Conservation (phyloP, 2,113 vertebrate species). For the Alosa alosa region DNA sequence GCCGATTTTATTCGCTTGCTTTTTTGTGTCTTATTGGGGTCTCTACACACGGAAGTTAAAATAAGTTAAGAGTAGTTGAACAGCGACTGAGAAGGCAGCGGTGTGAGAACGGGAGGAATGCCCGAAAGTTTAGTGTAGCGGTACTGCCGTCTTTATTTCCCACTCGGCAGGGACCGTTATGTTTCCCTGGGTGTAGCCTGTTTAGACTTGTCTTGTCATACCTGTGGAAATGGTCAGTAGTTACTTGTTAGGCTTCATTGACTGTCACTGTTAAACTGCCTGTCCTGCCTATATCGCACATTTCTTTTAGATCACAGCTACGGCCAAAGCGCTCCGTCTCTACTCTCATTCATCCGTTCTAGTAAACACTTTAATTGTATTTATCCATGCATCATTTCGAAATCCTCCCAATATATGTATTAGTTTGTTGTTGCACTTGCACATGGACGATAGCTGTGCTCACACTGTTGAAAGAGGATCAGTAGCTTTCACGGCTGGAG, state of each 20-base stretch:
- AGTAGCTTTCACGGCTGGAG: constrained; percentile 3
- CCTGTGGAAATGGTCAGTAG: constrained; percentile 26
- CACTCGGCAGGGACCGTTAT: constrained; percentile 45
- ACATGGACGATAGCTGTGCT: background rate
- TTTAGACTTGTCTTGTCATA: constrained; percentile 24
- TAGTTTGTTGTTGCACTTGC: background rate
- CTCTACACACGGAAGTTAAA: constrained; percentile 32
- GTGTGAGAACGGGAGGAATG: constrained; percentile 50
- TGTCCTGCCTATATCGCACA: background rate
- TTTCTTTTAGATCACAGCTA: background rate
- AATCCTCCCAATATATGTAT: background rate
- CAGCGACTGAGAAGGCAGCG: constrained; percentile 6
- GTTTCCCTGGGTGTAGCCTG: constrained; percentile 36
- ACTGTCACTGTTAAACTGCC: background rate
- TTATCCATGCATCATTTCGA: background rate
- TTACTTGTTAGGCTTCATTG: background rate
- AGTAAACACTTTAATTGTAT: background rate
- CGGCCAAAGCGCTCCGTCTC: background rate
- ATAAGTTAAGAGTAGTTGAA: constrained; percentile 33
- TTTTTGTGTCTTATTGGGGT: constrained; percentile 26
- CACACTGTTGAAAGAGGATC: background rate
- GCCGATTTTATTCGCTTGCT: background rate
- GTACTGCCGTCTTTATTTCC: constrained; percentile 40
- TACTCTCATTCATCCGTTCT: background rate
- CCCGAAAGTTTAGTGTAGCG: constrained; percentile 63